Evolutionary conservation across 1,140 invertebrate species (phyloP).

Genomic region (Alviniconcha marisindica): DNA sequence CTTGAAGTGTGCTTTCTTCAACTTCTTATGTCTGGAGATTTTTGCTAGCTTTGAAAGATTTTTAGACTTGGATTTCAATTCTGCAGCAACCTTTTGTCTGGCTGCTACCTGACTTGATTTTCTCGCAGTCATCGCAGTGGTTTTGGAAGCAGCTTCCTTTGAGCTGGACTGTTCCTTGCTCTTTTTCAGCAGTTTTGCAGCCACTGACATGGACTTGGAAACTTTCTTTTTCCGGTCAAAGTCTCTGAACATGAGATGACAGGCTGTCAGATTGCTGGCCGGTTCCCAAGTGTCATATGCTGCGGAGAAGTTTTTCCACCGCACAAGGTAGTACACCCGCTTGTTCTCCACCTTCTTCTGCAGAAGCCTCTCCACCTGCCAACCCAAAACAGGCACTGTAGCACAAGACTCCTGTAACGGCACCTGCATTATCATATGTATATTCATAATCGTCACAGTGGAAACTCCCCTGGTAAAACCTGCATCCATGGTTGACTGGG

Average conservation of each 20-base stretch:
- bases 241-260: conserved; percentile 48
- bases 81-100: conserved; percentile 25
- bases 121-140: conserved; percentile 8
- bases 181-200: conserved; percentile 51
- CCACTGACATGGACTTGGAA: conserved; percentile 39
- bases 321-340: conserved; percentile 56
- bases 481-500: no score
- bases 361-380: conserved; percentile 61
- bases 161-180: conserved; percentile 40
- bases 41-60: neutral
- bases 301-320: conserved; percentile 61
- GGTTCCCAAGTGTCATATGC: conserved; percentile 70
- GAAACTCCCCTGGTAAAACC: no score
- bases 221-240: conserved; percentile 52
- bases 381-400: conserved; percentile 33
- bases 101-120: conserved; percentile 29
- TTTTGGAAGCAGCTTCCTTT: conserved; percentile 32
- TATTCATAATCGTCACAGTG: no score
- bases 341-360: conserved; percentile 47
- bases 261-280: conserved; percentile 53
- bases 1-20: neutral
- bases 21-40: neutral
- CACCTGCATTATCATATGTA: no score
- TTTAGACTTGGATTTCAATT: conserved; percentile 18
- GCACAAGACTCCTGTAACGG: no score